Evolutionary conservation across 2,888 invertebrate species (phyloP).

Genomic region (Perithous albicinctus): DNA sequence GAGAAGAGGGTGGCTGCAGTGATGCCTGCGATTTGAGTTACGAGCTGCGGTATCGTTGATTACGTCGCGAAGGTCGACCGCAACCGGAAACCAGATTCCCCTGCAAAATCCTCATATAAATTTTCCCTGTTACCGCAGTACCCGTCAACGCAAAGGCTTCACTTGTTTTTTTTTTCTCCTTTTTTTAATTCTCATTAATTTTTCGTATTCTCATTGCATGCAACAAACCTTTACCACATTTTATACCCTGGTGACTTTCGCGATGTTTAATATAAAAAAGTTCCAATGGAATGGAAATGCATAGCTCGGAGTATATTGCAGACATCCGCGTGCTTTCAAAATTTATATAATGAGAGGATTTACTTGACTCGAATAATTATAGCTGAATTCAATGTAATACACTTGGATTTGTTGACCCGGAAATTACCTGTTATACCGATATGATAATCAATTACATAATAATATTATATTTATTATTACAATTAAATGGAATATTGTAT

Average conservation of each 20-base stretch:
- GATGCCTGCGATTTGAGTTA: slow-evolving; percentile 44
- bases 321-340: neutral
- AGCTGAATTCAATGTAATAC: neutral
- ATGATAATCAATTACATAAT: neutral
- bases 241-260: slow-evolving; percentile 16
- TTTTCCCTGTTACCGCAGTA: slow-evolving; percentile 25
- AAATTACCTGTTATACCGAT: neutral
- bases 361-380: neutral
- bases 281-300: neutral
- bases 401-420: neutral
- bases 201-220: neutral
- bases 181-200: slow-evolving; percentile 17
- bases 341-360: neutral
- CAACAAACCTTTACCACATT: neutral
- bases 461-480: no score
- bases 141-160: neutral
- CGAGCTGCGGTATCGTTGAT: slow-evolving; percentile 49
- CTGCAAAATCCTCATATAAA: neutral
- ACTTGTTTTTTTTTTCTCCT: no score
- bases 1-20: slow-evolving; percentile 17
- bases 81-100: slow-evolving; percentile 47
- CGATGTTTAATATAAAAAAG: neutral
- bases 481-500: no score
- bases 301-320: neutral
- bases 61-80: slow-evolving; percentile 40